Conservation (phyloP, 2,888 invertebrate species). For the Therioaphis trifolii region DNA sequence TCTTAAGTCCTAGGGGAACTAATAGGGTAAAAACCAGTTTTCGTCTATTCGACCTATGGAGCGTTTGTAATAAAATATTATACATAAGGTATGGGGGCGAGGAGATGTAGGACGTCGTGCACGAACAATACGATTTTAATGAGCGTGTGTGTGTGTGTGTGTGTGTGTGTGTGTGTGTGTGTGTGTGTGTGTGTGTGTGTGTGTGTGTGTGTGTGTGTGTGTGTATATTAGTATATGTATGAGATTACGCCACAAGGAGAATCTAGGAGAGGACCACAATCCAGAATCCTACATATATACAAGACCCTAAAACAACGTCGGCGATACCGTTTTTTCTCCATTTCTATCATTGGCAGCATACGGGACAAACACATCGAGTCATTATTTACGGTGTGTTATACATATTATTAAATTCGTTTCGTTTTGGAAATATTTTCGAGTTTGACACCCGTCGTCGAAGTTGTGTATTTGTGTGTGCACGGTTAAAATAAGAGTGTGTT, state of each 20-base stretch:
- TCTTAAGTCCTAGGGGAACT: not conserved
- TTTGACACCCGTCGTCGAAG: conserved; percentile 33
- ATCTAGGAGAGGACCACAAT: not conserved
- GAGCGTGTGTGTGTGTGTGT: not conserved
- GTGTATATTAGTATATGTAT: too few relatives aligned
- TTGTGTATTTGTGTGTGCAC: not conserved
- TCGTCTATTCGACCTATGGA: conserved; percentile 22
- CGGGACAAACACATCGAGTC: not conserved
- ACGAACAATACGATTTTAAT: conserved; percentile 53
- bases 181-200: not conserved
- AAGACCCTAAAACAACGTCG: not conserved
- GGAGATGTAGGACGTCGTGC: conserved; percentile 3
- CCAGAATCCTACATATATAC: not conserved
- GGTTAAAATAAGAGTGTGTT: not conserved
- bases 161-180: not conserved
- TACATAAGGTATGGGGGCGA: not conserved
- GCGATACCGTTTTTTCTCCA: not conserved
- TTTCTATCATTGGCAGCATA: not conserved
- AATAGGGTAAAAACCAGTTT: conserved; percentile 42
- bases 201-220: not conserved
- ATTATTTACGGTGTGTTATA: conserved; percentile 47
- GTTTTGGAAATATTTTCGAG: not conserved
- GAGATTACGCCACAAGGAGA: not conserved
- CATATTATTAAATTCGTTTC: not conserved
- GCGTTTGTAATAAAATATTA: conserved; percentile 31